Base-by-base conservation (phyloP, 2,113 vertebrate genomes). In the Elephas maximus region DNA sequence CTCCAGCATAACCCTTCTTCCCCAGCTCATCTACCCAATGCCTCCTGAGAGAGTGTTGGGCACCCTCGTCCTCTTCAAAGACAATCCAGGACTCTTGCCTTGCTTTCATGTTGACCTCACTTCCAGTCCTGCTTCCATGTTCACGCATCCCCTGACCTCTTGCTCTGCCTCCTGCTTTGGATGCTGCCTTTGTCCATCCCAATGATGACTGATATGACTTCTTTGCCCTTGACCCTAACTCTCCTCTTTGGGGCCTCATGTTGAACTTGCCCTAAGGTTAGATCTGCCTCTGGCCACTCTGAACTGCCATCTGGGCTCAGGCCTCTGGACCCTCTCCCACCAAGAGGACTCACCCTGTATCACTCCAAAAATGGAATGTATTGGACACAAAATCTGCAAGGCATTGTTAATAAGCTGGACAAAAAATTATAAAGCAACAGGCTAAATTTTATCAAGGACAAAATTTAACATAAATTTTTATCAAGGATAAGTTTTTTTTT, bases 361-460 rank as follows among this genome's bases (percentile, higher is more conserved):
- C 28, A 73, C 24, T 30, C 91, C 45, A 76, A 88, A 95, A 74
- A 33, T 78, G 14, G 28, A 57, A 24, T 30, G 8, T 5, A 0
- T 33, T 86, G 37, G 65, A 77, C 7, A 88, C 7, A n/a, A 93
- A 93, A 91, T 24, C 23, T 53, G 6, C 85, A 96, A 87, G 28
- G 9, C 33, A 93, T 81, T 65, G 69, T 67, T 67, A 87, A 62
- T 18, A 82, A 48, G 80, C 1, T 45, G 23, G 24, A 76, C 28
- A 69, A 90, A 91, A 81, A 74, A 33, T 63, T n/a, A 78, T 63
- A 86, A 65, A 95, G 81, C 63, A 67, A 62, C n/a, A 93, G 48
- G 26, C 17, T 45, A 51, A 80, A 91, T 83, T 84, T 82, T 65
- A 87, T 91, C n/a, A 76, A 65, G n/a, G 26, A 76, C 76, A 79